These are phyloP conservation scores for Papilio dardanus DNA, from an alignment of 1,140 invertebrate species.

Conservation along the genomic window DNA sequence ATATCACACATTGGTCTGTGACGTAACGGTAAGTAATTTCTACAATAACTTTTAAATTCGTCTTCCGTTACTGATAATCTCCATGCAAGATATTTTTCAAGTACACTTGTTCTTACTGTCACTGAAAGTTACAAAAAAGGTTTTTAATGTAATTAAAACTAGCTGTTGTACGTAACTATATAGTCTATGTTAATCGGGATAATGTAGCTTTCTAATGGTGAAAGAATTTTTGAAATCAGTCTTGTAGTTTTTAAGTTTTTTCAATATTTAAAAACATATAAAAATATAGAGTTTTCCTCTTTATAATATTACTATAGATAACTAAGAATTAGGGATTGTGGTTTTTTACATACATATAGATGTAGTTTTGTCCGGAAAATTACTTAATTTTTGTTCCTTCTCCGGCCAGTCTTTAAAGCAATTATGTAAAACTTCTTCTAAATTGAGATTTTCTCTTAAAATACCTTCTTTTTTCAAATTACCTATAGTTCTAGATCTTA, in stretches of 20 bases:
- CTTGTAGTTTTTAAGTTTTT: too few relatives aligned
- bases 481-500: constrained; percentile 63
- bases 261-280: too few relatives aligned
- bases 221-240: too few relatives aligned
- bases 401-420: constrained; percentile 68
- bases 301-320: too few relatives aligned
- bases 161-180: too few relatives aligned
- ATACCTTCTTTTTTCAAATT: constrained; percentile 66
- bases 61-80: constrained; percentile 73
- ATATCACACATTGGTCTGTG: constrained; percentile 82
- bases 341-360: constrained; percentile 67
- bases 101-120: constrained; percentile 73
- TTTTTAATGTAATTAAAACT: background rate
- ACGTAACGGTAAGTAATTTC: constrained; percentile 78
- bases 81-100: constrained; percentile 79
- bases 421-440: constrained; percentile 66
- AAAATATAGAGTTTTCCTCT: too few relatives aligned
- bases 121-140: constrained; percentile 62
- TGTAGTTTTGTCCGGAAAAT: constrained; percentile 57
- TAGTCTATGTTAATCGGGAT: too few relatives aligned
- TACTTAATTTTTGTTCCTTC: constrained; percentile 49
- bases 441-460: constrained; percentile 55
- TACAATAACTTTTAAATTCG: constrained; percentile 79
- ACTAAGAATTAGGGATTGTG: too few relatives aligned
- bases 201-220: too few relatives aligned